These are phyloP conservation scores for Solea senegalensis DNA, from an alignment of 2,113 vertebrate genomes.

Conservation along the genomic window DNA sequence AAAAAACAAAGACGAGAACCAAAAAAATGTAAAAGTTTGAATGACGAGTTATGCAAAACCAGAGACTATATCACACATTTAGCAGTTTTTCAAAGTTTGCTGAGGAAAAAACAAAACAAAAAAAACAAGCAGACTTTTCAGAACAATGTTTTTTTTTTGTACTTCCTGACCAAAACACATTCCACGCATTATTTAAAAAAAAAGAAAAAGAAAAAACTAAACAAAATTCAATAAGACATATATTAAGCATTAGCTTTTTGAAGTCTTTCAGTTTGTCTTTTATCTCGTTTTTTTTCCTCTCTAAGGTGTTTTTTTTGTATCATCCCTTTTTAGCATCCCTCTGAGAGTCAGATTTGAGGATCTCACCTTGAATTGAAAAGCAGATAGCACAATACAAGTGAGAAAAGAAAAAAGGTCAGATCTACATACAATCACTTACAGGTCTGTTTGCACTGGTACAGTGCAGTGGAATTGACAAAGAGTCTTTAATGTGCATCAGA, in stretches of 20 bases:
- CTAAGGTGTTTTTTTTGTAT: constrained; percentile 50
- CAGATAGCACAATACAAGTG: constrained; percentile 90
- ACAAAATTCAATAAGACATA: constrained; percentile 85
- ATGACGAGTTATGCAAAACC: constrained; percentile 82
- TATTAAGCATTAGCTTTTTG: constrained; percentile 86
- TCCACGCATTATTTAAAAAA: constrained; percentile 90
- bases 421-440: constrained; percentile 94
- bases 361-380: constrained; percentile 83
- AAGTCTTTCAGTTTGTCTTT: constrained; percentile 73
- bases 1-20: constrained; percentile 58
- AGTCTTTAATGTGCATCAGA: constrained; percentile 86
- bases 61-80: constrained; percentile 88
- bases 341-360: constrained; percentile 84
- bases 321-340: constrained; percentile 59
- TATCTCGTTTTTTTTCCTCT: constrained; percentile 46
- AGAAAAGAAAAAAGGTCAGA: constrained; percentile 79
- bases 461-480: constrained; percentile 88
- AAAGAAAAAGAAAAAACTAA: constrained; percentile 64
- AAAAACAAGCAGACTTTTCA: constrained; percentile 86
- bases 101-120: constrained; percentile 44
- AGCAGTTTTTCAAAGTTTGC: constrained; percentile 82
- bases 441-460: constrained; percentile 94
- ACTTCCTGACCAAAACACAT: constrained; percentile 91
- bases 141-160: constrained; percentile 87
- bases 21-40: constrained; percentile 69